Evolutionary conservation across 2,888 invertebrate genomes (phyloP), one percentile per base, ranked within the genome.

Genomic region (Epinotia brunnichana): DNA sequence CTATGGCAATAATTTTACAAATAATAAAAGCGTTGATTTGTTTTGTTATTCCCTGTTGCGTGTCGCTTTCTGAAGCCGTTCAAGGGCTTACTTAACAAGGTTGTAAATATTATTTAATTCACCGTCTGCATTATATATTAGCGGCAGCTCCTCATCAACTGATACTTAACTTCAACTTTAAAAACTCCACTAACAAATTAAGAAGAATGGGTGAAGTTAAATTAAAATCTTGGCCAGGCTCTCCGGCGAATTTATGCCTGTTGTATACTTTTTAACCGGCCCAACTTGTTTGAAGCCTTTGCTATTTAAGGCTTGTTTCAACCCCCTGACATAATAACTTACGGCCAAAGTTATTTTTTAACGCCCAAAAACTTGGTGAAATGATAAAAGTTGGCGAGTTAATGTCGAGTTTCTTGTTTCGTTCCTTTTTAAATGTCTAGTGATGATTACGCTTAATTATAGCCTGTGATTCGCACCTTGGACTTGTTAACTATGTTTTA

Each of bases 131-230:
- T 53, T 63, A 57, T 61, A 57, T 63, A 68, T 48, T 51, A 68
- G 19, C 62, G 62, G 44, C 68, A 53, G 48, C 69, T 72, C 72
- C 53, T 70, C 62, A 63, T 73, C 68, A 73, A 73, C 74, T 69
- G 73, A 76, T 75, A 70, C 75, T 70, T 72, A 78, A 78, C 76
- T 79, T 81, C 73, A 60, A 77, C 74, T 76, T 78, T 78, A 78
- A 81, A 81, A 87, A 85, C 84, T 87, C 83, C 77, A 85, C 84
- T 86, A 84, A 88, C 90, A 91, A 92, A 92, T 92, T 90, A 91
- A 91, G 90, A 92, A 88, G 83, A 90, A 92, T 90, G 90, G 87
- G 78, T 79, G 69, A 92, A 92, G 87, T 92, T 92, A 91, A 92
- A 92, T 92, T 92, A 92, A 92, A 92, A 91, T 87, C 89, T 90